These are phyloP conservation scores for Microctonus brassicae DNA, from an alignment of 2,888 invertebrate genomes.

Conservation along the genomic window DNA sequence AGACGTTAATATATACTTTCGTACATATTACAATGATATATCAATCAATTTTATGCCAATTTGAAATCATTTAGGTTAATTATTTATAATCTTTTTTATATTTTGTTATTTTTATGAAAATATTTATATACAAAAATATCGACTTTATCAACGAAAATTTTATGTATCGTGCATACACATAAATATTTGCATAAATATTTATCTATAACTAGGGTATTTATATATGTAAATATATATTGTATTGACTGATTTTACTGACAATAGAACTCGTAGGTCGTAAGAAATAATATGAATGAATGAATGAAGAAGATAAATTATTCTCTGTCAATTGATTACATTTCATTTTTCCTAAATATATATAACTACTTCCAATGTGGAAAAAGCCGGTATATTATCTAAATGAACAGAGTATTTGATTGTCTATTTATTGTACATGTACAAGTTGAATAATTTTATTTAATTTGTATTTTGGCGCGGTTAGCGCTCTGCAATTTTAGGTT, in stretches of 20 bases:
- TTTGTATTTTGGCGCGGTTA: not conserved
- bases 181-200: too few species aligned
- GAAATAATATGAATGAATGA: slow-evolving; percentile 2
- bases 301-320: not conserved
- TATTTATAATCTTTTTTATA: slow-evolving; percentile 19
- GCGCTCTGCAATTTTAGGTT: too few species aligned
- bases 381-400: too few species aligned
- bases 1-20: slow-evolving; percentile 73
- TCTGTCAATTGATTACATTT: not conserved
- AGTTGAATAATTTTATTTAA: too few species aligned
- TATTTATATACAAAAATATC: slow-evolving; percentile 28
- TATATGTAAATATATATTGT: slow-evolving; percentile 18
- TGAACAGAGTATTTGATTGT: not conserved
- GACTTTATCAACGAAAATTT: slow-evolving; percentile 34
- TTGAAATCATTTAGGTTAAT: not conserved
- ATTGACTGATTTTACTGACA: slow-evolving; percentile 37
- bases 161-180: too few species aligned
- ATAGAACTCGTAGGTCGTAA: slow-evolving; percentile 27
- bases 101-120: slow-evolving; percentile 21
- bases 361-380: too few species aligned
- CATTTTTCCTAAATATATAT: too few species aligned
- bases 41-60: slow-evolving; percentile 19
- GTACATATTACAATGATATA: slow-evolving; percentile 4
- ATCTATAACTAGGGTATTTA: too few species aligned
- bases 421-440: too few species aligned